Evolutionary conservation across 2,888 invertebrate genomes (phyloP).

Genomic region (Hydriomena furcata): DNA sequence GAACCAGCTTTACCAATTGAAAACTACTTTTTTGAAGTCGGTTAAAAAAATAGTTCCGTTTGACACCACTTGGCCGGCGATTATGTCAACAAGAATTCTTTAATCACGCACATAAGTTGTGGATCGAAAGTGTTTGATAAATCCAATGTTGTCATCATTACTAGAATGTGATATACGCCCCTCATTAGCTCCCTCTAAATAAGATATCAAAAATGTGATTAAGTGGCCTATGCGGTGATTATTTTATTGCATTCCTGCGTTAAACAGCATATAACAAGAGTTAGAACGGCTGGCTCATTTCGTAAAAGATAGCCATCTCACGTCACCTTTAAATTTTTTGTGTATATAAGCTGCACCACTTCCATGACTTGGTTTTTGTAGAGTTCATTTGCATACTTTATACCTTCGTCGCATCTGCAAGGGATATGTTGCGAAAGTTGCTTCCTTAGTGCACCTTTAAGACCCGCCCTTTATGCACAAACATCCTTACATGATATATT

Average conservation of each 20-base stretch:
- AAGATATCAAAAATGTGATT: constrained; percentile 75
- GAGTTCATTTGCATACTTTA: too few species aligned
- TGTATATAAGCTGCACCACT: too few species aligned
- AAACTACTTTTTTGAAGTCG: too few species aligned
- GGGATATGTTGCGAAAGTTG: too few species aligned
- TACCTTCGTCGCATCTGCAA: too few species aligned
- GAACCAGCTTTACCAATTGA: too few species aligned
- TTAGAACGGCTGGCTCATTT: constrained; percentile 14
- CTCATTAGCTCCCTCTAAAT: constrained; percentile 79
- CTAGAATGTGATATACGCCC: constrained; percentile 76
- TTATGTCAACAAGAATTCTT: constrained; percentile 78
- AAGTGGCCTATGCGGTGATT: constrained; percentile 66
- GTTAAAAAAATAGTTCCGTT: constrained; percentile 58
- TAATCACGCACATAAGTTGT: constrained; percentile 76
- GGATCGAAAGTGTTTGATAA: constrained; percentile 79
- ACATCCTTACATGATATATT: too few species aligned
- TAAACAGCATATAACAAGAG: constrained; percentile 45
- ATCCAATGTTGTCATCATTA: constrained; percentile 75
- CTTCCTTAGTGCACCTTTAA: too few species aligned
- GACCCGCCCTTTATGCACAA: too few species aligned
- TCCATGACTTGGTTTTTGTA: too few species aligned
- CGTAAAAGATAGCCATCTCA: not conserved
- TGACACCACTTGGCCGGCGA: constrained; percentile 68
- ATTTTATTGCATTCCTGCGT: constrained; percentile 76
- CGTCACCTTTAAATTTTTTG: too few species aligned